Base-by-base conservation (phyloP, 2,888 invertebrate species). In the Eupithecia vulgata region DNA sequence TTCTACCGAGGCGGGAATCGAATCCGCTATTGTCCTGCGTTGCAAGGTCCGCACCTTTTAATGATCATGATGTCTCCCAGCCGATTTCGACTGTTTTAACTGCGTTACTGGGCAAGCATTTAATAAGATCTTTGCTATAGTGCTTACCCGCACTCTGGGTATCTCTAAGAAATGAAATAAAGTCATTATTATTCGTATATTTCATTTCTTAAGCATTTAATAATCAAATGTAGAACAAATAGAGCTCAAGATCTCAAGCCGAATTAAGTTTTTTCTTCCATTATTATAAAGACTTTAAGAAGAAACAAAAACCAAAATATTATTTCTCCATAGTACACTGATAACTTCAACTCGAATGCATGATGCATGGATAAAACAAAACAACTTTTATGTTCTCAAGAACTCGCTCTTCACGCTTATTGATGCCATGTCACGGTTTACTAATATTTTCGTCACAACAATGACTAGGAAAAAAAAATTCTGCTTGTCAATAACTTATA, bases 381-480 rank as follows among this genome's bases (percentile, higher is more conserved):
- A 40, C 67, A 17, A 40, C 21, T 35, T n/a, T 21, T 52, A 25
- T 25, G 25, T 25, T 73, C 40, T 67, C 42, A 66, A 69, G 25
- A 70, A 37, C 52, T 42, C 40, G 10, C 25, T 17, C 40, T 66
- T 73, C 52, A 40, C 34, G 61, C 61, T 17, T 67, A 57, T 48
- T 57, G 57, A 57, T 57, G 57, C 25, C 57, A 25, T 25, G 34
- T 6, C 35, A 71, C 71, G 57, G 68, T 17, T 42, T 74, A 71
- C 30, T 8, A 34, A 34, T 61, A 61, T 37, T 45, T 70, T 62
- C 21, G 17, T 67, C 64, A 8, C 17, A 67, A 64, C 64, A 42
- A 62, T 61, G 42, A 64, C 65, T 67, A 64, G 67, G 62, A 70
- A 64, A 73, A 67, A 70, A 64, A 73, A 67, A 35, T 37, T 66